Evolutionary conservation across 2,888 invertebrate species (phyloP).

Genomic region (Amiota communis): DNA sequence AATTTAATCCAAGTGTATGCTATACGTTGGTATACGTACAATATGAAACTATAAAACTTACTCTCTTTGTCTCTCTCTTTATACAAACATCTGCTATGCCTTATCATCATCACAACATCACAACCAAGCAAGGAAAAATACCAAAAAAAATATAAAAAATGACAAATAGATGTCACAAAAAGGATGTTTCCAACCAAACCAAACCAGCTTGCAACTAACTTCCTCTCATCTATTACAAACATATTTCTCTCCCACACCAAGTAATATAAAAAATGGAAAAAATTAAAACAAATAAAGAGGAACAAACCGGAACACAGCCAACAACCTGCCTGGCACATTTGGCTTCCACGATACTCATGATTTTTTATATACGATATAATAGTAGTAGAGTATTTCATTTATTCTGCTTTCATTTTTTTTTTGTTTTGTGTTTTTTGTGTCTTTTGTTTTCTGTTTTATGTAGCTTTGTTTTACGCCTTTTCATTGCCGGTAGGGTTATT

Average conservation of each 20-base stretch:
- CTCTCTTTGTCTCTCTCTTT: too few relatives aligned
- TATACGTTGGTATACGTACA: too few relatives aligned
- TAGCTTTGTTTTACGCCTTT: constrained; percentile 25
- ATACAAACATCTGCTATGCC: not conserved
- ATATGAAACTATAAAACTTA: too few relatives aligned
- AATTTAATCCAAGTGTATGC: too few relatives aligned
- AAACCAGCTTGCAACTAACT: not conserved
- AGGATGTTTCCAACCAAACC: not conserved
- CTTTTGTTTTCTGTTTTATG: not conserved
- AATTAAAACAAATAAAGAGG: not conserved
- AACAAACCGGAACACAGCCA: not conserved
- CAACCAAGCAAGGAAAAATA: not conserved
- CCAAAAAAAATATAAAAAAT: not conserved
- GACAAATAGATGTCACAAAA: constrained; percentile 23
- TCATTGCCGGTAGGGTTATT: constrained; percentile 10
- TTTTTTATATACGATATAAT: not conserved
- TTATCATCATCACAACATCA: not conserved
- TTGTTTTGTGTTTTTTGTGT: not conserved
- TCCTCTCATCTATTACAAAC: not conserved
- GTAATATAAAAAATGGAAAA: not conserved
- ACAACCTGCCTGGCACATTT: constrained; percentile 21
- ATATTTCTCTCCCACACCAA: not conserved
- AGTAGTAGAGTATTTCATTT: not conserved
- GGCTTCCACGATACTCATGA: constrained; percentile 2
- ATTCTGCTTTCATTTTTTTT: not conserved